These are phyloP conservation scores for Podabrus alpinus DNA, from an alignment of 2,888 invertebrate genomes.

Conservation along the genomic window DNA sequence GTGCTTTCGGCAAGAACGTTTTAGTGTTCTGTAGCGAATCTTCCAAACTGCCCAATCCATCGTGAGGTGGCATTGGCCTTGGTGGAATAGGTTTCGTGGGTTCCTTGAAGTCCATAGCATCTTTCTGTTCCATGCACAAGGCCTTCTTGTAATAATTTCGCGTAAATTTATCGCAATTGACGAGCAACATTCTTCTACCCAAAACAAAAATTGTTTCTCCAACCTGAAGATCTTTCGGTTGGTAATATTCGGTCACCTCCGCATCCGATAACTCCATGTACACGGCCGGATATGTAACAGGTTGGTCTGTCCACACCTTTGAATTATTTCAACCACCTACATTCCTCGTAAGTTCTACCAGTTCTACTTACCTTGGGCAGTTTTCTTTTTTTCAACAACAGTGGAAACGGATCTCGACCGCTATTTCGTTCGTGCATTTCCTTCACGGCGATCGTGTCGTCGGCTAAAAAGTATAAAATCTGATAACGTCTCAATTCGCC, in stretches of 20 bases:
- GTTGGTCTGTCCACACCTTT: constrained; percentile 50
- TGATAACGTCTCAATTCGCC: constrained; percentile 68
- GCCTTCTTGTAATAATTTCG: constrained; percentile 67
- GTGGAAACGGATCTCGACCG: constrained; percentile 77
- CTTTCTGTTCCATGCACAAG: constrained; percentile 55
- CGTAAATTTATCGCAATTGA: constrained; percentile 81
- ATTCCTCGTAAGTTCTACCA: not conserved
- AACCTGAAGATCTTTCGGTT: constrained; percentile 75
- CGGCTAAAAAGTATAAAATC: constrained; percentile 78
- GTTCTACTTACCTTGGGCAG: constrained; percentile 64
- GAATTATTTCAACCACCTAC: not conserved
- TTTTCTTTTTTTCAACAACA: constrained; percentile 74
- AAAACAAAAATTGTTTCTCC: constrained; percentile 73
- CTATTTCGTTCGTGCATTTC: constrained; percentile 73
- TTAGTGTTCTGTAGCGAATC: constrained; percentile 77
- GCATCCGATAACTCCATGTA: constrained; percentile 71
- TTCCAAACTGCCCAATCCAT: constrained; percentile 76
- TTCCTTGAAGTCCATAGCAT: constrained; percentile 47
- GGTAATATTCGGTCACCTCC: constrained; percentile 78
- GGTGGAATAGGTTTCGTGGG: constrained; percentile 40
- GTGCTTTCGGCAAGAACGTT: constrained; percentile 71
- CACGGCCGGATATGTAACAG: constrained; percentile 66
- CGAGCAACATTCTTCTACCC: constrained; percentile 73
- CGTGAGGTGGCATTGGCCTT: constrained; percentile 65
- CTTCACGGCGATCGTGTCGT: constrained; percentile 79